Conservation (phyloP, 2,888 invertebrate genomes). For the Melieria crassipennis region DNA sequence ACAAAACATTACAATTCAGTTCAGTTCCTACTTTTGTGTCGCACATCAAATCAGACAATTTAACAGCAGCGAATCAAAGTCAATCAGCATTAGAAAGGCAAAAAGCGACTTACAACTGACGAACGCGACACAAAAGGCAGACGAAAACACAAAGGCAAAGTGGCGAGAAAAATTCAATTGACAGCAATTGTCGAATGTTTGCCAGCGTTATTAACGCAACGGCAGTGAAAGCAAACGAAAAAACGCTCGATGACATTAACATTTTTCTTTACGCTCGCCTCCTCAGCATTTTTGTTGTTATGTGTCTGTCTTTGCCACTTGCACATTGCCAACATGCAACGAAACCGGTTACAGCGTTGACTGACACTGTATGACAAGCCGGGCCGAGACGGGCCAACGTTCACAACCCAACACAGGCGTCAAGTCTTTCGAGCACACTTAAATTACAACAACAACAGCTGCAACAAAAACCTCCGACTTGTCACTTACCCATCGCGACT, state of each 20-base stretch:
- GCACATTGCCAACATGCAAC: neutral
- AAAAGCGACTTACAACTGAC: constrained; percentile 31
- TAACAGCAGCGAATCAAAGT: constrained; percentile 6
- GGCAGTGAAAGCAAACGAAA: constrained; percentile 15
- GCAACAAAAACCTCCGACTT: neutral
- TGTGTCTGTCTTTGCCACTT: too few species aligned
- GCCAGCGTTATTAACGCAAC: constrained; percentile 28
- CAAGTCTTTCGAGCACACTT: neutral
- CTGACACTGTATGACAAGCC: neutral
- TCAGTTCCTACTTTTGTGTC: neutral
- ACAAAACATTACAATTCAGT: too few species aligned
- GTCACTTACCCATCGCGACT: constrained; percentile 51
- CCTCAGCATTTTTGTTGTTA: too few species aligned
- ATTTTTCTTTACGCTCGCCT: too few species aligned
- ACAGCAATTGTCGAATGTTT: constrained; percentile 41
- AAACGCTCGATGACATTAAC: neutral
- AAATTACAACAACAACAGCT: too few species aligned
- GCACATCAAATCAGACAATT: neutral
- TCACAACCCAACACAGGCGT: neutral
- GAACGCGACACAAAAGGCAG: neutral
- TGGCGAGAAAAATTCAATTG: constrained; percentile 37
- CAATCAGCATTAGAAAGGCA: neutral
- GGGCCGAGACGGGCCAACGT: neutral
- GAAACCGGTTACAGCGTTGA: neutral
- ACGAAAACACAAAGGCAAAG: constrained; percentile 14